phyloP scores from a whole-genome alignment of 2,113 vertebrate species.

The Ammodramus savannarum region DNA sequence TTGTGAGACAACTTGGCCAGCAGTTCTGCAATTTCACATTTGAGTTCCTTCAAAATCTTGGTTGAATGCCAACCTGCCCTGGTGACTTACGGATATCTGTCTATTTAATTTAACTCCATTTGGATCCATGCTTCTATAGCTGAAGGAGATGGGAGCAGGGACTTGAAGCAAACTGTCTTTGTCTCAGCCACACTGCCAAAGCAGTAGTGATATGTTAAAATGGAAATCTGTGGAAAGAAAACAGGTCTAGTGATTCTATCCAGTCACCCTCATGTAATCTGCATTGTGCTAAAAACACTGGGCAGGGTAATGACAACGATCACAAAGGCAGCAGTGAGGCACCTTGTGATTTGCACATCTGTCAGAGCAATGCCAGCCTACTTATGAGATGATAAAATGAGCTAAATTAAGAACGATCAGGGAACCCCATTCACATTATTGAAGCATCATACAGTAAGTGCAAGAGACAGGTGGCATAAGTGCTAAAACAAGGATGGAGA shows the following conservation, averaged over 20 bases:
- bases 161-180: not conserved
- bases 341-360: not conserved
- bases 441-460: slow-evolving; percentile 13
- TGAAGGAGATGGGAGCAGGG: not conserved
- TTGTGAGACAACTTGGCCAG: not conserved
- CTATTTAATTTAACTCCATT: not conserved
- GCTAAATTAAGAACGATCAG: slow-evolving; percentile 56
- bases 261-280: not conserved
- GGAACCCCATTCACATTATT: slow-evolving; percentile 12
- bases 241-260: not conserved
- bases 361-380: not conserved
- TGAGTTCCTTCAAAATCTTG: slow-evolving; percentile 2
- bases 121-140: not conserved
- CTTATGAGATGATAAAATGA: slow-evolving; percentile 38
- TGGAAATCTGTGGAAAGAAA: not conserved
- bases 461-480: slow-evolving; percentile 43
- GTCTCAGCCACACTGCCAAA: not conserved
- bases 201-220: not conserved
- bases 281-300: not conserved
- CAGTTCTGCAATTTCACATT: not conserved
- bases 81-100: not conserved
- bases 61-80: not conserved
- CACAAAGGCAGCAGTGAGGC: not conserved
- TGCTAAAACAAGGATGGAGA: slow-evolving; percentile 56
- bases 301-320: not conserved